Conservation (phyloP, 1,140 invertebrate genomes). For the Drosophila pectinifera region DNA sequence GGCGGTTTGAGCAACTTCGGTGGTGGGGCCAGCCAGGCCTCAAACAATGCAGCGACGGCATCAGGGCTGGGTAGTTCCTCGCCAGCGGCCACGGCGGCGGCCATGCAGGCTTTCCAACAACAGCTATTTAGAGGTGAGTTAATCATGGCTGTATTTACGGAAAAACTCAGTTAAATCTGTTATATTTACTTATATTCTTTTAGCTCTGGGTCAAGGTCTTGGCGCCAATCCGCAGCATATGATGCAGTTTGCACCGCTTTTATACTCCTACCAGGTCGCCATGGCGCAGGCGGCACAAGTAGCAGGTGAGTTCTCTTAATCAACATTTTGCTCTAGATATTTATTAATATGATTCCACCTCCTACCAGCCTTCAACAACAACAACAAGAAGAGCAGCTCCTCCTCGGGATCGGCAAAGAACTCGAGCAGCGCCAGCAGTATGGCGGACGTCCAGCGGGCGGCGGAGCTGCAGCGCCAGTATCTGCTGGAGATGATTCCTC, state of each 20-base stretch:
- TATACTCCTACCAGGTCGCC: conserved; percentile 94
- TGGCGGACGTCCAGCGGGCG: conserved; percentile 91
- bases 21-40: conserved; percentile 85
- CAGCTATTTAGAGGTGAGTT: conserved; percentile 90
- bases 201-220: conserved; percentile 77
- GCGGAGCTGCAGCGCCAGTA: conserved; percentile 97
- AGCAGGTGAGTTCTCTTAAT: conserved; percentile 79
- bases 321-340: too few relatives aligned
- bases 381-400: conserved; percentile 78
- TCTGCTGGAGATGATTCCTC: conserved; percentile 98
- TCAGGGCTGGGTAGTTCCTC: conserved; percentile 83
- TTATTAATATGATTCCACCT: not conserved
- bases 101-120: conserved; percentile 92
- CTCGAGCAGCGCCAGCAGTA: conserved; percentile 86
- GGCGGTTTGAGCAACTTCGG: conserved; percentile 78
- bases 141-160: not conserved
- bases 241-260: conserved; percentile 93
- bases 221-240: conserved; percentile 90
- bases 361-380: conserved; percentile 70
- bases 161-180: too few relatives aligned
- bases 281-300: conserved; percentile 91
- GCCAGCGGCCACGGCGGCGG: conserved; percentile 88
- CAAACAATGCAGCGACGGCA: conserved; percentile 85
- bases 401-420: conserved; percentile 78
- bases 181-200: not conserved